Evolutionary conservation across 2,797 vertebrate genomes (phyloP).

Genomic region (Danio tinwini): DNA sequence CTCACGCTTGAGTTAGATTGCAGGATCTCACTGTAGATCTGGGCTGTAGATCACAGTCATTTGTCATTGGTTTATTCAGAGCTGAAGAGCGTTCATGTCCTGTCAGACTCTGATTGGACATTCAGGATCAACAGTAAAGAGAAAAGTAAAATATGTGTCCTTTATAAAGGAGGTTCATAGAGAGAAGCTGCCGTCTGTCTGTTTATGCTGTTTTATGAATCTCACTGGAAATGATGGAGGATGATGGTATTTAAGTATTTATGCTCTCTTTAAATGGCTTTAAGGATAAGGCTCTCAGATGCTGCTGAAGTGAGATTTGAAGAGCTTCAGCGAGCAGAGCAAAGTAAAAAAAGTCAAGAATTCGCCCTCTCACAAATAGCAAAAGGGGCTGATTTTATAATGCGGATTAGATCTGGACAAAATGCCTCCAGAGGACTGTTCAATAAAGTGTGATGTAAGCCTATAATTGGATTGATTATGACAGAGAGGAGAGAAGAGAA

Average conservation of each 20-base stretch:
- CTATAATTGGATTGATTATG: conserved; percentile 63
- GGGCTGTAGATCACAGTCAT: conserved; percentile 50
- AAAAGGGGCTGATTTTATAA: conserved; percentile 47
- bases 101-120: conserved; percentile 28
- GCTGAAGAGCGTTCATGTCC: conserved; percentile 51
- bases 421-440: conserved; percentile 48
- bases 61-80: conserved; percentile 51
- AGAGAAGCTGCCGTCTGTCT: not conserved
- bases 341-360: not conserved
- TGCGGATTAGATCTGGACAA: conserved; percentile 56
- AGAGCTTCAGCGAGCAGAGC: not conserved
- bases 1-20: conserved; percentile 18
- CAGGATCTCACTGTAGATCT: conserved; percentile 16
- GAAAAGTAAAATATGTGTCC: not conserved
- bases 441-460: conserved; percentile 62
- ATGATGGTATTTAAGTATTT: conserved; percentile 39
- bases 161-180: not conserved
- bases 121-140: conserved; percentile 27
- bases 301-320: conserved; percentile 6
- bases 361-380: not conserved
- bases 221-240: conserved; percentile 14
- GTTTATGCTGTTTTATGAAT: conserved; percentile 16
- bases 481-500: conserved; percentile 32
- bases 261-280: conserved; percentile 26
- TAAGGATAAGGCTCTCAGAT: conserved; percentile 12